phyloP scores from a whole-genome alignment of 2,888 invertebrate species.

The Phengaris alcon region DNA sequence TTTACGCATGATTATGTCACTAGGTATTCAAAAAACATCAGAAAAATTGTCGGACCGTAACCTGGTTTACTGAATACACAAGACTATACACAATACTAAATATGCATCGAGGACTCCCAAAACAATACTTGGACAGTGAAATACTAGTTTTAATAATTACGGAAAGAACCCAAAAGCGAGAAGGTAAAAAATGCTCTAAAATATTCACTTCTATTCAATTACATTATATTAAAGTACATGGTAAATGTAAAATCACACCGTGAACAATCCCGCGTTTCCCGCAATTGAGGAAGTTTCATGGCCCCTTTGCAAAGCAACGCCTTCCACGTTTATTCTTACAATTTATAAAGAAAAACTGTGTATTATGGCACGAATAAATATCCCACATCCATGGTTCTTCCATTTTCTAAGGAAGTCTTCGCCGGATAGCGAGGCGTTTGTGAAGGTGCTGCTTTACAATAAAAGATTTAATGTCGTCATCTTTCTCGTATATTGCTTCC shows the following conservation, averaged over 20 bases:
- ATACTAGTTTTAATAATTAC: background rate
- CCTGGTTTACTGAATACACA: background rate
- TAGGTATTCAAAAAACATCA: background rate
- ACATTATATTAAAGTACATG: background rate
- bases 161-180: background rate
- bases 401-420: background rate
- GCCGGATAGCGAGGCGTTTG: background rate
- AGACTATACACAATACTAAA: background rate
- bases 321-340: slow-evolving; percentile 7
- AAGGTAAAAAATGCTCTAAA: background rate
- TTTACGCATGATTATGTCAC: background rate
- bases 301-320: background rate
- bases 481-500: background rate
- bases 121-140: background rate
- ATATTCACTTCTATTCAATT: background rate
- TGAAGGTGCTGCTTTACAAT: background rate
- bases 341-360: background rate
- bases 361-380: background rate
- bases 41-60: background rate
- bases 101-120: background rate
- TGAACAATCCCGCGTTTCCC: background rate
- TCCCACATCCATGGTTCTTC: background rate
- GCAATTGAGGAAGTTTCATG: background rate
- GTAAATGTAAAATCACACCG: background rate
- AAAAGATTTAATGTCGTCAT: background rate